Conservation (phyloP, 1,140 invertebrate genomes). For the Apis cerana region DNA sequence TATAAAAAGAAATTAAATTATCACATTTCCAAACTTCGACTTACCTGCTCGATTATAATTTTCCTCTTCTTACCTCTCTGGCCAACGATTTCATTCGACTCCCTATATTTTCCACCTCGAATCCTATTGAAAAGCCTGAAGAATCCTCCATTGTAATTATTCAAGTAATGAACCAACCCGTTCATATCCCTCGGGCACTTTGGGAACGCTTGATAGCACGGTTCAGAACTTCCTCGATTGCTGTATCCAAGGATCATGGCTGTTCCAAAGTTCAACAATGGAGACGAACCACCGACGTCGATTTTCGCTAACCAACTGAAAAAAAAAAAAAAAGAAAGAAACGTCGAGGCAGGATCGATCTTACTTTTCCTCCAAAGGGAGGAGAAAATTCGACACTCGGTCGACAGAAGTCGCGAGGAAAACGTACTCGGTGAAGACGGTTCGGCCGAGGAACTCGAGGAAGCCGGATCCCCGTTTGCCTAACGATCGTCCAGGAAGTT, state of each 20-base stretch:
- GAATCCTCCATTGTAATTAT: slow-evolving; percentile 93
- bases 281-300: slow-evolving; percentile 80
- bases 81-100: not conserved
- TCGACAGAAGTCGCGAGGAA: not conserved
- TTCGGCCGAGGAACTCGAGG: slow-evolving; percentile 79
- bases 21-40: not conserved
- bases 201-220: slow-evolving; percentile 86
- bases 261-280: slow-evolving; percentile 86
- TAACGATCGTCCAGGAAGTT: slow-evolving; percentile 79
- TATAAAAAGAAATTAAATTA: not conserved
- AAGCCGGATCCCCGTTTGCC: slow-evolving; percentile 43
- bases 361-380: too few species aligned
- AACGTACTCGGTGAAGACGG: slow-evolving; percentile 84
- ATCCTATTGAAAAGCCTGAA: slow-evolving; percentile 87
- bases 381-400: too few species aligned
- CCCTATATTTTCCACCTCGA: not conserved
- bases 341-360: too few species aligned
- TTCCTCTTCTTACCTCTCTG: not conserved
- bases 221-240: slow-evolving; percentile 83
- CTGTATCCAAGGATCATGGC: slow-evolving; percentile 87
- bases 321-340: not conserved
- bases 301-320: slow-evolving; percentile 62
- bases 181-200: slow-evolving; percentile 88
- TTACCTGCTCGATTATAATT: not conserved
- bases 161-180: slow-evolving; percentile 88